Evolutionary conservation across 2,888 invertebrate genomes (phyloP), one percentile per base, ranked within the genome.

Genomic region (Invenusta paracnida): DNA sequence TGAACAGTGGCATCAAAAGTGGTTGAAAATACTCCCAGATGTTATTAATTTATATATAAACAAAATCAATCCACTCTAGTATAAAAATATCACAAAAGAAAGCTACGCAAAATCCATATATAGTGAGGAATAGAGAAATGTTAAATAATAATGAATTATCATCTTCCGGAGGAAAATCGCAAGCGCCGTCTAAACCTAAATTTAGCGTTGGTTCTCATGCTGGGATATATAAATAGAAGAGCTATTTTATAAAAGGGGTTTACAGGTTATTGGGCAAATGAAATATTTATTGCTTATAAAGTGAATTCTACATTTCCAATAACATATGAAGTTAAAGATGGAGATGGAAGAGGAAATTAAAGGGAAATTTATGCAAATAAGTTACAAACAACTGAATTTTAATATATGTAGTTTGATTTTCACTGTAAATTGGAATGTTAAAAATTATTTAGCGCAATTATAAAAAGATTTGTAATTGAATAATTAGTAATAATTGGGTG

Each of bases 351-450:
- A 23, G 82, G 29, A 82, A 82, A 28, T n/a, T 28, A 5, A 2
- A 23, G 82, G 2, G 5, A 23, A 82, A 28, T 82, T 82, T 82
- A 82, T 82, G 5, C n/a, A 82, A 82, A 82, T 29, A 29, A 82
- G 28, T 29, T 82, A 29, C 82, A 82, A 25, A 29, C 2, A 28
- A 82, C 17, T 5, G 30, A 82, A 25, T 29, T 11, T 25, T 29
- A 82, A 29, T n/a, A n/a, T n/a, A n/a, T n/a, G n/a, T n/a, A n/a
- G n/a, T n/a, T n/a, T n/a, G n/a, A n/a, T n/a, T n/a, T n/a, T n/a
- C n/a, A n/a, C n/a, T n/a, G n/a, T n/a, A n/a, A n/a, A n/a, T n/a
- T n/a, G n/a, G n/a, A n/a, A n/a, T n/a, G n/a, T n/a, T n/a, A n/a
- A n/a, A n/a, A n/a, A n/a, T n/a, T n/a, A n/a, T n/a, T n/a, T n/a